phyloP scores from a whole-genome alignment of 2,888 invertebrate species.

The Phrixothrix hirtus region DNA sequence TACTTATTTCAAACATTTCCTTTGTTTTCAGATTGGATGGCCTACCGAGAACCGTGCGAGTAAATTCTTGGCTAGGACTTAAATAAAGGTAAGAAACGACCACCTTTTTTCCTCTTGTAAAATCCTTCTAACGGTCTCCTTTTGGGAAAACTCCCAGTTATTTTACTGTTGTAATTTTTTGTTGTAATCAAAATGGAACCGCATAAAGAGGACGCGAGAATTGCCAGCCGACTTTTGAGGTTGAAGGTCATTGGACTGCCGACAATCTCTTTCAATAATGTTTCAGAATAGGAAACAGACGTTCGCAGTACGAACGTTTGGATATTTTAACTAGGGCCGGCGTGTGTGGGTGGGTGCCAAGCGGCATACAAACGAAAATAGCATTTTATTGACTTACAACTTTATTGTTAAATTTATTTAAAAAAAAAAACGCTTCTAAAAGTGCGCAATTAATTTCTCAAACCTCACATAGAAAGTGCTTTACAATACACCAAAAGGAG shows the following conservation, averaged over 20 bases:
- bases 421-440: background rate
- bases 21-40: slow-evolving; percentile 31
- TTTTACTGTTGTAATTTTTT: background rate
- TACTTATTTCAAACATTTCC: slow-evolving; percentile 14
- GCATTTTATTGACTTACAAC: background rate
- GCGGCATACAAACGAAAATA: background rate
- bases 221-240: slow-evolving; percentile 15
- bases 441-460: too few relatives aligned
- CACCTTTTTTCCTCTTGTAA: background rate
- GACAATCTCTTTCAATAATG: slow-evolving; percentile 16
- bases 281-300: slow-evolving; percentile 11
- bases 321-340: slow-evolving; percentile 7
- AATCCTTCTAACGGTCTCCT: background rate
- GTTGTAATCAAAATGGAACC: background rate
- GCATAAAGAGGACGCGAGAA: background rate
- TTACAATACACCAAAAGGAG: background rate
- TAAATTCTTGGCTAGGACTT: slow-evolving; percentile 18
- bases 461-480: background rate
- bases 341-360: slow-evolving; percentile 2
- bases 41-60: slow-evolving; percentile 10
- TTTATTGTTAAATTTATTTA: background rate
- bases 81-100: slow-evolving; percentile 21
- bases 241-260: slow-evolving; percentile 19
- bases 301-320: slow-evolving; percentile 2
- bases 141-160: too few relatives aligned